Evolutionary conservation across 37 sponge, comb jelly and placozoan genomes (phyloP).

Genomic region (Spongilla lacustris): DNA sequence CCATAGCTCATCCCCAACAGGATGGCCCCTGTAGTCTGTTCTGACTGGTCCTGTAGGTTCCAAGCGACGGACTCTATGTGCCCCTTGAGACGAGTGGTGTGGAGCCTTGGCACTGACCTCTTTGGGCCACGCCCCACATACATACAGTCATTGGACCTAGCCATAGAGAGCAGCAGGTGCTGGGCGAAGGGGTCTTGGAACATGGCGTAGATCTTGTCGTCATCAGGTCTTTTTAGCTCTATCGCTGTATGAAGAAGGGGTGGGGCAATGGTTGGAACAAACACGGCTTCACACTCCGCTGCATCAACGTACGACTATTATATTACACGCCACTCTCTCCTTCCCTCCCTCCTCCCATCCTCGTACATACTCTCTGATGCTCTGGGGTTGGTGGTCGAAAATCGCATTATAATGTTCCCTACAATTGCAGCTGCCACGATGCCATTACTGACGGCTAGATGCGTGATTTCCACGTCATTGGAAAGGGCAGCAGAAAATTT

Average conservation of each 20-base stretch:
- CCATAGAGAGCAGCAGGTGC: slow-evolving; percentile 83
- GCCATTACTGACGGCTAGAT: slow-evolving; percentile 34
- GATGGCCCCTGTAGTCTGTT: slow-evolving; percentile 85
- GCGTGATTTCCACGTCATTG: slow-evolving; percentile 21
- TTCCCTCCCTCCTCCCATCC: not conserved
- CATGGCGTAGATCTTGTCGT: slow-evolving; percentile 83
- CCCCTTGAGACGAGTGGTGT: slow-evolving; percentile 16
- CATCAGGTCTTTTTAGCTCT: slow-evolving; percentile 41
- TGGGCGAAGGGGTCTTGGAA: slow-evolving; percentile 93
- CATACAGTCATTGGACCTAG: slow-evolving; percentile 64
- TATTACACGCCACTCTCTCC: not conserved
- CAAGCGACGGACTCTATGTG: slow-evolving; percentile 87
- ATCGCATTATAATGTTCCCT: slow-evolving; percentile 56
- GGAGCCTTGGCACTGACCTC: slow-evolving; percentile 31
- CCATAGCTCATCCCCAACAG: slow-evolving; percentile 85
- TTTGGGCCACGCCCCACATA: slow-evolving; percentile 56
- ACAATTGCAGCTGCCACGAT: slow-evolving; percentile 26
- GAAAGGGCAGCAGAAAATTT: not conserved
- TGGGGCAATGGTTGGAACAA: not conserved
- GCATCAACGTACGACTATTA: too few species aligned
- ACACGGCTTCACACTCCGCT: not conserved
- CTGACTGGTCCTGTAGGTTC: slow-evolving; percentile 75
- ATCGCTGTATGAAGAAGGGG: not conserved
- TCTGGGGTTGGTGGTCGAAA: not conserved
- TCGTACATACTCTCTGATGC: slow-evolving; percentile 39